Evolutionary conservation across 2,888 invertebrate genomes (phyloP).

Genomic region (Dicroscelio sp.): DNA sequence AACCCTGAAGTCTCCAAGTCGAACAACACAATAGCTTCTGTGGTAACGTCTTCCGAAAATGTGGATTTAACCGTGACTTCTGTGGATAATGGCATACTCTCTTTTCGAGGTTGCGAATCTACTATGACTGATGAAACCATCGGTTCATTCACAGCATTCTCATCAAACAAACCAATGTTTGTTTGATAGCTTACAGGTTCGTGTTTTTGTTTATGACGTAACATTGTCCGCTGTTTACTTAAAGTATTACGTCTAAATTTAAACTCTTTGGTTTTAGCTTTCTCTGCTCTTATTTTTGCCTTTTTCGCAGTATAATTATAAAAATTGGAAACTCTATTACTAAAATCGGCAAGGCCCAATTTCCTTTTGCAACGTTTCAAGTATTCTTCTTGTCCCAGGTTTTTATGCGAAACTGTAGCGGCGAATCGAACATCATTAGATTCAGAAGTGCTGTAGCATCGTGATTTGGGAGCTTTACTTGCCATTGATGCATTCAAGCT

Average conservation of each 20-base stretch:
- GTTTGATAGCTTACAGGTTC: not conserved
- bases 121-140: not conserved
- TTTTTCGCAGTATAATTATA: not conserved
- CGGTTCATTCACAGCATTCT: not conserved
- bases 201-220: not conserved
- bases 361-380: not conserved
- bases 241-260: not conserved
- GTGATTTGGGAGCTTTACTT: not conserved
- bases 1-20: constrained; percentile 19
- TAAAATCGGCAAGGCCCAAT: no score
- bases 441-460: not conserved
- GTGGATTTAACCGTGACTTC: not conserved
- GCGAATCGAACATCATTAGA: constrained; percentile 13
- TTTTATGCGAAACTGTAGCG: not conserved
- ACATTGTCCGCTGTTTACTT: not conserved
- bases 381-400: not conserved
- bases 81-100: not conserved
- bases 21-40: not conserved
- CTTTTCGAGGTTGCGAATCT: not conserved
- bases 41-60: not conserved
- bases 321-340: no score
- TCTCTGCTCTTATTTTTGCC: not conserved
- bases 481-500: constrained; percentile 1
- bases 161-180: not conserved
- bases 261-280: not conserved